Base-by-base conservation (phyloP, 2,888 invertebrate species). In the Luperina testacea region DNA sequence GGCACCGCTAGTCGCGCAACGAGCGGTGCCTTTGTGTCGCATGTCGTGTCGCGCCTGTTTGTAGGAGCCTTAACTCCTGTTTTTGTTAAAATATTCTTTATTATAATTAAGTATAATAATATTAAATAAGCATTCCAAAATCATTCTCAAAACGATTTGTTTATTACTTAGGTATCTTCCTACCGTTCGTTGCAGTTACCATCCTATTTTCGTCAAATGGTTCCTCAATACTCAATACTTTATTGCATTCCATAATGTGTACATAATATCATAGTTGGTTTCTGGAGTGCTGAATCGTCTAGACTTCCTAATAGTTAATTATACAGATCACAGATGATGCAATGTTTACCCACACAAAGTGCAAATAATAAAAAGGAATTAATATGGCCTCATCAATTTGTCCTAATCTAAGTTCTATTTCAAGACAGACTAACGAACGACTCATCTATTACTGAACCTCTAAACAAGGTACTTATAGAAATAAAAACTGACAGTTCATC, bases 341-440 rank as follows among this genome's bases (percentile, higher is more conserved):
- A 82, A 81, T 83, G 17, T 67, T 70, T 72, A 77, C 57, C 8
- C 38, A 51, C 11, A n/a, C 69, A 69, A 51, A 64, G 64, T 73
- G 32, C 71, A 75, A 64, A 72, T 77, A 82, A 84, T 75, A 71
- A 83, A 83, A 75, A 70, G 0, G n/a, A 85, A 86, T 86, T 77
- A 83, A 83, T 67, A 75, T 73, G 86, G 75, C 85, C 85, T 85
- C 72, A 64, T 71, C 76, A 81, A 83, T 84, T 72, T 63, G 68
- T 72, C 59, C 24, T 77, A 82, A 83, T 85, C 78, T 77, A 74
- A 38, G 15, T 68, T 77, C 70, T 83, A 83, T 85, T 83, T 83
- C 38, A 27, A 82, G 85, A 42, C 53, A 68, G 24, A 69, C 71
- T 68, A 64, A 72, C 64, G 5, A 63, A 17, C 42, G 45, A 61